These are phyloP conservation scores for Sinosuthora webbiana DNA, from an alignment of 2,113 vertebrate species.

Conservation along the genomic window DNA sequence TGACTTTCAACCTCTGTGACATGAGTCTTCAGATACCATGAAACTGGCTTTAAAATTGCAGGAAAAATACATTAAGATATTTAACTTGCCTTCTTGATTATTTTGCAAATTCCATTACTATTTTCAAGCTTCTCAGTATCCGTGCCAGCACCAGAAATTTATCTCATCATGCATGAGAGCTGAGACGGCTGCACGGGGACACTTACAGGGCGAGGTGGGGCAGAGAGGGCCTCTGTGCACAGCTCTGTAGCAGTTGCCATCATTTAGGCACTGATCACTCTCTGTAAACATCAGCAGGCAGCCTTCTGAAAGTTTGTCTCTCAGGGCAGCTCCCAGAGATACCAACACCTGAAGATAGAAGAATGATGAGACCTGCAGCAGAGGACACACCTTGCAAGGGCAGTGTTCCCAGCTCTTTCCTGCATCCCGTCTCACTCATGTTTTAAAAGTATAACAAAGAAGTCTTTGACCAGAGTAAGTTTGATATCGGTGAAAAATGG, in stretches of 20 bases:
- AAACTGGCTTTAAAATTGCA: neutral
- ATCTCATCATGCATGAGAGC: neutral
- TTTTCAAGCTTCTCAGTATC: neutral
- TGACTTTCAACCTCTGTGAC: neutral
- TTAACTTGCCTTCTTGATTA: neutral
- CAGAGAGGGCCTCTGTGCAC: neutral
- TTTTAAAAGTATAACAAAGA: neutral
- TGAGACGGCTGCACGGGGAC: neutral
- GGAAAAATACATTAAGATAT: neutral
- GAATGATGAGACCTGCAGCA: neutral
- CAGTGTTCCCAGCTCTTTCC: neutral
- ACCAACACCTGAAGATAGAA: neutral
- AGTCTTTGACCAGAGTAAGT: neutral
- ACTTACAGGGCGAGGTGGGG: neutral
- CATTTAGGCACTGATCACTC: neutral
- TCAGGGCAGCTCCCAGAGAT: neutral
- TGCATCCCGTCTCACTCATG: neutral
- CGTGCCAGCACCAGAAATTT: neutral
- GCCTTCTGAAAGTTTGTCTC: neutral
- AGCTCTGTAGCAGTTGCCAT: neutral
- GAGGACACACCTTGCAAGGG: too few species aligned
- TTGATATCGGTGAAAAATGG: neutral
- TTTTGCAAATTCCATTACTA: neutral
- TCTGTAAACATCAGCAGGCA: neutral
- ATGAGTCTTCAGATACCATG: neutral